These are phyloP conservation scores for Scolopax mira DNA, from an alignment of 2,113 vertebrate species.

Conservation along the genomic window DNA sequence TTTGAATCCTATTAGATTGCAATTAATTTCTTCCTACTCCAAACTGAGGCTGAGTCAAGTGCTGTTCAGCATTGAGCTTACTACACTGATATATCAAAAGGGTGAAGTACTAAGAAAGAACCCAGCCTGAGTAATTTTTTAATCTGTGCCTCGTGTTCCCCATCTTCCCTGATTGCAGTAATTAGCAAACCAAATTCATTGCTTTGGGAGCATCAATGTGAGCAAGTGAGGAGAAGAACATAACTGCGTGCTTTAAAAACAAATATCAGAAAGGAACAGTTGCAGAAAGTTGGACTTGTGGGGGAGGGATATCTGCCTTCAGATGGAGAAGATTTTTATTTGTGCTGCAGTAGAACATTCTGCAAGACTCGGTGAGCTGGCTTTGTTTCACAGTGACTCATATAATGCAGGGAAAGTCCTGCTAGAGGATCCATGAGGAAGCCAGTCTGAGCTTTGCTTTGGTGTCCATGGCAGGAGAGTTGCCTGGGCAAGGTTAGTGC, in stretches of 20 bases:
- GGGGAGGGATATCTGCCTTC: neutral
- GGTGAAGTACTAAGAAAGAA: conserved; percentile 9
- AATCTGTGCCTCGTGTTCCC: conserved; percentile 29
- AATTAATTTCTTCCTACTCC: conserved; percentile 62
- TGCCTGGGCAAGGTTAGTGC: neutral
- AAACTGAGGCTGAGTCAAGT: conserved; percentile 44
- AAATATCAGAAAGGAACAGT: neutral
- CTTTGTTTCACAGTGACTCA: neutral
- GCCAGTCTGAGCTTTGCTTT: neutral
- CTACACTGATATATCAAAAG: neutral
- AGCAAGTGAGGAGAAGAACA: neutral
- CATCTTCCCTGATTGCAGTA: conserved; percentile 9
- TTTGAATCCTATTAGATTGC: conserved; percentile 66
- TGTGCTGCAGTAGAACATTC: neutral
- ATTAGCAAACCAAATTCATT: conserved; percentile 50
- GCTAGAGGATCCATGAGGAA: neutral
- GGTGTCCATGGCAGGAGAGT: neutral
- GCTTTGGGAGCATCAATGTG: neutral
- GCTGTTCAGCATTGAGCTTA: conserved; percentile 13
- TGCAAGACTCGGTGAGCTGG: neutral
- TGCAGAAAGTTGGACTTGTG: neutral
- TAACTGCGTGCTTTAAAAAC: neutral
- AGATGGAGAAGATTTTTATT: neutral
- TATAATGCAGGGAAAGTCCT: neutral
- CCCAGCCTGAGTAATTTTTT: conserved; percentile 4